phyloP scores from a whole-genome alignment of 2,888 invertebrate species.

The Eristalis pertinax region DNA sequence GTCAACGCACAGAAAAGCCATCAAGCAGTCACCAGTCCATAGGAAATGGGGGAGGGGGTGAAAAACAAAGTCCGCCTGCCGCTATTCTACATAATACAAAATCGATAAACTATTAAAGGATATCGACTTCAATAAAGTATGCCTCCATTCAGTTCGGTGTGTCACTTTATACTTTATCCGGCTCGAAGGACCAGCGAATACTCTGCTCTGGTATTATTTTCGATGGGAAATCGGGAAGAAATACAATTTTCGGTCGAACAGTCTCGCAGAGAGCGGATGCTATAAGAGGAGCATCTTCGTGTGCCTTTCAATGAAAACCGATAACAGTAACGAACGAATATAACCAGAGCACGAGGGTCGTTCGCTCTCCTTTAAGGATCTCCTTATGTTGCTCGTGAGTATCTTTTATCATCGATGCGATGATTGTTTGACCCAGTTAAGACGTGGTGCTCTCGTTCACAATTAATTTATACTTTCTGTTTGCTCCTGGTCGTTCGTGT shows the following conservation, averaged over 20 bases:
- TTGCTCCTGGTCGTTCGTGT: not conserved
- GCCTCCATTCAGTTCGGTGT: not conserved
- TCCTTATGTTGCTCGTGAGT: slow-evolving; percentile 22
- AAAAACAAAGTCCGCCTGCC: not conserved
- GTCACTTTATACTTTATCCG: not conserved
- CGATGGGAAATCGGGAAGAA: slow-evolving; percentile 39
- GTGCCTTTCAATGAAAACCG: slow-evolving; percentile 14
- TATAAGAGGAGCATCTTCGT: slow-evolving; percentile 24
- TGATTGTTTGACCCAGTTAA: slow-evolving; percentile 68
- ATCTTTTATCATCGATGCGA: slow-evolving; percentile 41
- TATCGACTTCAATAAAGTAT: slow-evolving; percentile 43
- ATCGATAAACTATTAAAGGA: slow-evolving; percentile 57
- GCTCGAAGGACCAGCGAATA: slow-evolving; percentile 50
- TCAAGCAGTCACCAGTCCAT: too few relatives aligned
- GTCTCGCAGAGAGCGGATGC: not conserved
- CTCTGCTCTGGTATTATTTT: not conserved
- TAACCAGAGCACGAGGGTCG: not conserved
- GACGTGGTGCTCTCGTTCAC: slow-evolving; percentile 22
- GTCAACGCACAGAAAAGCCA: too few relatives aligned
- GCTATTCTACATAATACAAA: slow-evolving; percentile 39
- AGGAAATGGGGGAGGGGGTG: too few relatives aligned
- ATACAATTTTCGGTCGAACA: slow-evolving; percentile 23
- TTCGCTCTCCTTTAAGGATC: slow-evolving; percentile 19
- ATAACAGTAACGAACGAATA: slow-evolving; percentile 34
- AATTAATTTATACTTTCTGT: slow-evolving; percentile 56